phyloP scores from a whole-genome alignment of 2,888 invertebrate genomes.

The Eugnorisma glareosa region DNA sequence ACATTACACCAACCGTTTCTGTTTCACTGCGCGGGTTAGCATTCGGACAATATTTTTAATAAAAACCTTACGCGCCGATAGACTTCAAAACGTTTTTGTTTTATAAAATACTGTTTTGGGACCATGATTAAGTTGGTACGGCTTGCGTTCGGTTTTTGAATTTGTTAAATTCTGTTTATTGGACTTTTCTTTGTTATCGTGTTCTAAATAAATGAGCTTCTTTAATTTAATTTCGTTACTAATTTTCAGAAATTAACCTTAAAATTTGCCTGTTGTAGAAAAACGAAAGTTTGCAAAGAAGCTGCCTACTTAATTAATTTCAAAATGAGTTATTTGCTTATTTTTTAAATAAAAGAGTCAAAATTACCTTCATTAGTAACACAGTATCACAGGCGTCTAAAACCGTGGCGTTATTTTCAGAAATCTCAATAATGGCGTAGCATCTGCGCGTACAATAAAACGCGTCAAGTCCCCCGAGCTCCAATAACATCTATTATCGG shows the following conservation, averaged over 20 bases:
- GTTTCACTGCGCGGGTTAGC: constrained; percentile 79
- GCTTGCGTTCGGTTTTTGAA: constrained; percentile 43
- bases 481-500: constrained; percentile 84
- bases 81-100: constrained; percentile 68
- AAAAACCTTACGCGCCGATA: constrained; percentile 76
- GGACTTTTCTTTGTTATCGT: constrained; percentile 9
- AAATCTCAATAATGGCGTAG: constrained; percentile 66
- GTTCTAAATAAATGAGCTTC: not conserved
- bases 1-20: constrained; percentile 86
- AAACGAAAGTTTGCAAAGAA: not conserved
- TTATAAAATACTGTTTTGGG: constrained; percentile 70
- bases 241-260: not conserved
- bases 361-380: not conserved
- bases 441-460: constrained; percentile 72
- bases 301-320: not conserved
- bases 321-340: not conserved
- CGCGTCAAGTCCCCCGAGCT: constrained; percentile 73
- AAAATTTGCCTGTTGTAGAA: not conserved
- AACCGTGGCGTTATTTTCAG: constrained; percentile 56
- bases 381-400: constrained; percentile 4
- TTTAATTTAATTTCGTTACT: not conserved
- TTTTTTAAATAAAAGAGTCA: not conserved
- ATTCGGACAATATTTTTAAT: constrained; percentile 80
- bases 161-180: constrained; percentile 2
- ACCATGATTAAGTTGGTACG: constrained; percentile 58